phyloP scores from a whole-genome alignment of 2,113 vertebrate genomes.

The Motacilla alba region DNA sequence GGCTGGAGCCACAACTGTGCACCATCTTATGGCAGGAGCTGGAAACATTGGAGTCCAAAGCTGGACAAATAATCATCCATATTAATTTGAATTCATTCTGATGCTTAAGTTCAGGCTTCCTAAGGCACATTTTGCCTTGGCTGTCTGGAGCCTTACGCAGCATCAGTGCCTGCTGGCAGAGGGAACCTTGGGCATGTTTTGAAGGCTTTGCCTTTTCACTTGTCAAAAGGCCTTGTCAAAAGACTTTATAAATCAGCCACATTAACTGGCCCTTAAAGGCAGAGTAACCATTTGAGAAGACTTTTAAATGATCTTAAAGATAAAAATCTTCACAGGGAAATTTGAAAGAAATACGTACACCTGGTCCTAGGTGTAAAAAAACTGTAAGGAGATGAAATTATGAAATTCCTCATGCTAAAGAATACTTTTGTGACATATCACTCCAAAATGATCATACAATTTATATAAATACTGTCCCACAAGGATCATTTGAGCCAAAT shows the following conservation, averaged over 20 bases:
- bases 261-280: not conserved
- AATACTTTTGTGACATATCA: not conserved
- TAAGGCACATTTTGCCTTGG: constrained; percentile 17
- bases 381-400: not conserved
- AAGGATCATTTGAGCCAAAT: constrained; percentile 26
- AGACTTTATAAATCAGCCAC: constrained; percentile 2
- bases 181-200: not conserved
- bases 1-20: not conserved
- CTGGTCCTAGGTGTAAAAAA: not conserved
- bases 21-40: not conserved
- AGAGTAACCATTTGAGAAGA: not conserved
- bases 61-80: not conserved
- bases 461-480: not conserved
- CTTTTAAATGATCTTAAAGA: not conserved
- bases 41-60: not conserved
- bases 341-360: not conserved
- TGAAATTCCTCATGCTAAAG: not conserved
- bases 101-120: not conserved
- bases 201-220: not conserved
- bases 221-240: not conserved
- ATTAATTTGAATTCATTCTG: not conserved
- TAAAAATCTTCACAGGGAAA: not conserved
- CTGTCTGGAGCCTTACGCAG: not conserved
- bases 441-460: not conserved
- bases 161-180: not conserved